Base-by-base conservation (phyloP, 2,113 vertebrate genomes). In the Lepus americanus region DNA sequence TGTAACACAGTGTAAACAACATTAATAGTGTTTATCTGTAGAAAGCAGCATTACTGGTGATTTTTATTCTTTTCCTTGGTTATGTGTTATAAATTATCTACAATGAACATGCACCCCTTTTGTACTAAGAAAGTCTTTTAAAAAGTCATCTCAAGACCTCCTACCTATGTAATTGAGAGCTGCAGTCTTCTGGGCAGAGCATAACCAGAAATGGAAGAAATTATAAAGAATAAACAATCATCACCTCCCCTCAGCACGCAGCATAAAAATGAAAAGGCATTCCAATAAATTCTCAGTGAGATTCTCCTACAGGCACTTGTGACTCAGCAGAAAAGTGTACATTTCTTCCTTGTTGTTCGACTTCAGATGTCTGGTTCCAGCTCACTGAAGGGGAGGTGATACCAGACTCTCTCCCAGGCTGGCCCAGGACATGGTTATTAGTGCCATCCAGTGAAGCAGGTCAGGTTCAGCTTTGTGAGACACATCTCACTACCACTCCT, bases 111-210 rank as follows among this genome's bases (percentile, higher is more conserved):
- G 27, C 82, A 96, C 81, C 79, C 25, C 31, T 92, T 96, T 92
- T 96, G 31, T 82, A 88, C 29, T 94, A 78, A 53, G 33, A 49
- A 87, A 86, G 94, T 90, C 86, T 81, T 80, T 93, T 92, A 83
- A 84, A 97, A 94, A 79, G 44, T 84, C 92, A 94, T 95, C 83
- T 94, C 80, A 97, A 95, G 84, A 91, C 87, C n/a, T 93, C 80
- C 80, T 97, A 73, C 36, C 70, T 94, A 51, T 84, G 91, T 94
- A 94, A 91, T 97, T 94, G 91, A 96, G 95, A 95, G 51, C 67
- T 87, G 22, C 76, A 94, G 89, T 91, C 70, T 92, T 95, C 72
- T 95, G 67, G 89, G 86, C 6, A 78, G 19, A 97, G 67, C 29
- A 95, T 89, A 94, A 85, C 53, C 36, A 97, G 69, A 93, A 94